These are phyloP conservation scores for Pogonomyrmex barbatus DNA, from an alignment of 1,140 invertebrate genomes.

Conservation along the genomic window DNA sequence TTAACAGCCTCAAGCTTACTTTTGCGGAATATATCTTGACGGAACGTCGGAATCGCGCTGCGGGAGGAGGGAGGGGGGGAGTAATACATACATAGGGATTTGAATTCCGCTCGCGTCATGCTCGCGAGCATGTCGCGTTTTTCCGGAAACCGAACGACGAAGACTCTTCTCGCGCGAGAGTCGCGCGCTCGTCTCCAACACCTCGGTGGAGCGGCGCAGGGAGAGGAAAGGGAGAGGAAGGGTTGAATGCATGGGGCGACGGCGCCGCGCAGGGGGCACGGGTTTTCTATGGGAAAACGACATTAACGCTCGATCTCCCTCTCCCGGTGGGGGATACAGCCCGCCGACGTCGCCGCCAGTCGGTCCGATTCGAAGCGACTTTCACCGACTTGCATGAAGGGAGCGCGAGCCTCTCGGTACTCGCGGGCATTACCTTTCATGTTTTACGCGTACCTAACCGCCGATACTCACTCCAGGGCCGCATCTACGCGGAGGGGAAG, in stretches of 20 bases:
- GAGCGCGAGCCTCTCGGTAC: slow-evolving; percentile 73
- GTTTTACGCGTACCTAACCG: slow-evolving; percentile 34
- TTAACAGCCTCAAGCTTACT: background rate
- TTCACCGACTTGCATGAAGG: slow-evolving; percentile 78
- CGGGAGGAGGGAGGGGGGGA: background rate
- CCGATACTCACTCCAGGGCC: background rate
- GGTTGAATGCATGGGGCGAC: background rate
- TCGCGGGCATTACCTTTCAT: slow-evolving; percentile 59
- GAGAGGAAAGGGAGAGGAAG: slow-evolving; percentile 20
- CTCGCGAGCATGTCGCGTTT: background rate
- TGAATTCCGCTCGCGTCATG: background rate
- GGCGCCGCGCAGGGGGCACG: background rate
- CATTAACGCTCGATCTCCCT: slow-evolving; percentile 77
- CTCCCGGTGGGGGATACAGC: slow-evolving; percentile 65
- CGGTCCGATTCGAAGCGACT: slow-evolving; percentile 77
- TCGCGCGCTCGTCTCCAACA: slow-evolving; percentile 13
- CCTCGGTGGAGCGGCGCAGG: background rate
- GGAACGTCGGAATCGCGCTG: background rate
- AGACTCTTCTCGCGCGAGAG: slow-evolving; percentile 26
- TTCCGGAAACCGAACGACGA: slow-evolving; percentile 30
- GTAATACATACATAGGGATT: background rate
- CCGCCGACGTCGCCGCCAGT: slow-evolving; percentile 48
- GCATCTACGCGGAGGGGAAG: background rate
- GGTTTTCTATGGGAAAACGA: slow-evolving; percentile 82
- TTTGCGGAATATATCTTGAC: background rate